A percentile compares a stretch with the other conserved stretches of the same genome.
Conservation (phyloP, 2,888 invertebrate species). For the Argyresthia albistria region DNA sequence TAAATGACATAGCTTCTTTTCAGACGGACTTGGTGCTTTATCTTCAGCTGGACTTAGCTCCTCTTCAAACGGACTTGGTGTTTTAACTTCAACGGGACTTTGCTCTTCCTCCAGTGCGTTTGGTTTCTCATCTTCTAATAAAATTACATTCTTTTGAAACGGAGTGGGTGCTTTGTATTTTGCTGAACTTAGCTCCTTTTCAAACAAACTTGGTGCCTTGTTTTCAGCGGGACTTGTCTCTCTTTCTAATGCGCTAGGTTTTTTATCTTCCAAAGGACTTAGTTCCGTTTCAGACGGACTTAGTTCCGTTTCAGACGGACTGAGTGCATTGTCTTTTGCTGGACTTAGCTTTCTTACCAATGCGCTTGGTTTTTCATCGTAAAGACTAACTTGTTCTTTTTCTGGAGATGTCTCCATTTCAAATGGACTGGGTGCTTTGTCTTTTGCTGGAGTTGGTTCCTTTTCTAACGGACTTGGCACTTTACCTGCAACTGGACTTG, state of each 20-base stretch:
- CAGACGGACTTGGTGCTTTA: no score
- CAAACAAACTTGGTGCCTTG: neutral
- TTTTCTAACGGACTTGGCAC: neutral
- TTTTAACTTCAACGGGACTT: no score
- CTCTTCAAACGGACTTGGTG: no score
- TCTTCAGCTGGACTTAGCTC: neutral
- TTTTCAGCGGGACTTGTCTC: neutral
- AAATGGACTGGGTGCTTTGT: neutral
- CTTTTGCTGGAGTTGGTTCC: neutral
- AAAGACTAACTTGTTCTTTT: neutral
- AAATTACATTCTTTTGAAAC: no score
- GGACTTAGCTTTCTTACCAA: neutral
- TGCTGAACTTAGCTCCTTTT: no score
- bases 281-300: neutral
- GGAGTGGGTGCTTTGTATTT: no score
- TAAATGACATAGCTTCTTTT: neutral
- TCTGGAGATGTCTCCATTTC: neutral
- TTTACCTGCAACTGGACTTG: neutral
- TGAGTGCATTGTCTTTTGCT: neutral
- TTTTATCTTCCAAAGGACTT: neutral
- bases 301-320: neutral
- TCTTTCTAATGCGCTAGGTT: slow-evolving; percentile 1
- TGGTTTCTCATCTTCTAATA: no score
- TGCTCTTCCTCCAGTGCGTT: no score
- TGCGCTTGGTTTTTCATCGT: neutral